Percentiles rank a stretch among this genome's conserved stretches.
Evolutionary conservation across 2,797 vertebrate species (phyloP).

Genomic region (Taeniopygia guttata): DNA sequence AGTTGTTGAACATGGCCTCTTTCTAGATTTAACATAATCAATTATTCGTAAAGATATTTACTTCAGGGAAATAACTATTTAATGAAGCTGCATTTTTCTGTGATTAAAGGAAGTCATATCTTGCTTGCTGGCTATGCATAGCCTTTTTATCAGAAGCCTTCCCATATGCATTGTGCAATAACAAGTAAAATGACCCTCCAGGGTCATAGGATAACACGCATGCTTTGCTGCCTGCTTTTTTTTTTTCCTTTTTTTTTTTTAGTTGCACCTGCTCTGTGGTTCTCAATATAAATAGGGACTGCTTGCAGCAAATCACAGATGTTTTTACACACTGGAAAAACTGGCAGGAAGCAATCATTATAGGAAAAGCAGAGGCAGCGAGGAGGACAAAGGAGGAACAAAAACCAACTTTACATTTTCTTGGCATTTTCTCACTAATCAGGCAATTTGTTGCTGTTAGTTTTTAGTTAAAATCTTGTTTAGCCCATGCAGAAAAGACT

Average conservation of each 20-base stretch:
- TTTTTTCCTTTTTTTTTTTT: neutral
- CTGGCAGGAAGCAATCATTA: conserved; percentile 63
- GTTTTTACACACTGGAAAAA: conserved; percentile 63
- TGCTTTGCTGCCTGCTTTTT: neutral
- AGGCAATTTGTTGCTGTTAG: neutral
- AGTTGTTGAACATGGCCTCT: neutral
- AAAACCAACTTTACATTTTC: neutral
- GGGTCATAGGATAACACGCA: conserved; percentile 68
- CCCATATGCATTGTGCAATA: conserved; percentile 5
- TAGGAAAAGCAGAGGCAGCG: conserved; percentile 45
- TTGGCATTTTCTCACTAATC: neutral
- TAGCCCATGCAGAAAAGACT: neutral
- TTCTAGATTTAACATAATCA: neutral
- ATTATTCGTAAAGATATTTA: neutral
- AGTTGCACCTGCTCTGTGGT: conserved; percentile 70
- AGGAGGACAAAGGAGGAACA: neutral
- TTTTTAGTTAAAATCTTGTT: neutral
- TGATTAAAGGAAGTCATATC: neutral
- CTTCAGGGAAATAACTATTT: neutral
- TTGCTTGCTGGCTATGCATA: neutral
- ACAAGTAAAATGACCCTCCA: conserved; percentile 55
- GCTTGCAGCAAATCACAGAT: conserved; percentile 67
- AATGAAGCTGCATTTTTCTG: neutral
- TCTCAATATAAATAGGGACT: conserved; percentile 51
- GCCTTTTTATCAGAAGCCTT: conserved; percentile 13